Base-by-base conservation (phyloP, 92 coral and sea anemone species). In the Heteractis magnifica region DNA sequence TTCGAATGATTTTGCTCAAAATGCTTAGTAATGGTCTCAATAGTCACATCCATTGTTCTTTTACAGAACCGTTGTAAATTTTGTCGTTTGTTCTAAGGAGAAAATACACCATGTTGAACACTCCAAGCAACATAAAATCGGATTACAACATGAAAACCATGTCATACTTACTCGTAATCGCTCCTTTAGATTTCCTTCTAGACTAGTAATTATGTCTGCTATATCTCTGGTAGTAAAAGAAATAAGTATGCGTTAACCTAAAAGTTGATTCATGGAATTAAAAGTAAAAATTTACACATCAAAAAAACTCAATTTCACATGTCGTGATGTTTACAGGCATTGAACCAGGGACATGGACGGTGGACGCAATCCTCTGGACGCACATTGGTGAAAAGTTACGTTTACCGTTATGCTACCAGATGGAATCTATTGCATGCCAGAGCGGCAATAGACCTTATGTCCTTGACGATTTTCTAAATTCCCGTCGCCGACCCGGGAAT, bases 61-160 rank as follows among this genome's bases (percentile, higher is more conserved):
- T 83, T 59, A 44, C 79, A 83, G 62, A 83, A 83, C n/a, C 80
- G 71, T 48, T 83, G 80, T 58, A 83, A 23, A 51, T 75, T 76
- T n/a, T 56, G 60, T 76, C 86, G 79, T 20, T 83, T 83, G 58
- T 81, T 81, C 86, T 83, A 55, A 72, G 9, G 4, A 26, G 52
- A 64, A 64, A 21, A 68, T 8, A 68, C 23, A 21, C 55, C 78
- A 41, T 34, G 5, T 8, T 23, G 16, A 75, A 49, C 5, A 49
- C 15, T 23, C 51, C 9, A 62, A 5, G 26, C 34, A 62, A 62
- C 21, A 75, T 14, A 19, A 8, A 74, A 6, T 48, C 14, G 0
- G 77, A 4, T 48, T 59, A 12, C 18, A 59, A 59, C 18, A 48
- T 10, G n/a, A 6, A 10, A 4, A 5, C 7, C 1, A 11, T 18